phyloP scores from a whole-genome alignment of 1,140 invertebrate genomes.

The Trialeurodes vaporariorum region DNA sequence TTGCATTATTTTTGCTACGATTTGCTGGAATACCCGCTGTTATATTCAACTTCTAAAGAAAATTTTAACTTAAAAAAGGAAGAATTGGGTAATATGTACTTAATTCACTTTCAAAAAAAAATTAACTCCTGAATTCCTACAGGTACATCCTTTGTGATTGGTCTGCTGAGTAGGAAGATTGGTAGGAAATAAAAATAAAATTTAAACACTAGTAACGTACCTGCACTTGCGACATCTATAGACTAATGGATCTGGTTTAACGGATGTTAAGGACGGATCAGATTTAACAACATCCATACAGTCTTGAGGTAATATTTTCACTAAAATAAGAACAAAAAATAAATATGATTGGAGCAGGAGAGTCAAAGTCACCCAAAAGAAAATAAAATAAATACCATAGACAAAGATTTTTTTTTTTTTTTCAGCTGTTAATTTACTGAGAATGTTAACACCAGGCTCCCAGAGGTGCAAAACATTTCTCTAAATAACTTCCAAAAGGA shows the following conservation, averaged over 20 bases:
- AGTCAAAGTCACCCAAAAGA: background rate
- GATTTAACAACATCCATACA: slow-evolving; percentile 62
- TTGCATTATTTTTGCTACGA: no score
- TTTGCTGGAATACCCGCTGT: no score
- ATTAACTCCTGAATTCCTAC: background rate
- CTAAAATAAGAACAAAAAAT: slow-evolving; percentile 37
- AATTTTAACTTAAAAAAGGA: no score
- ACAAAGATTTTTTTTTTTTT: background rate
- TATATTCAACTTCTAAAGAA: no score
- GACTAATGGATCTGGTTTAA: slow-evolving; percentile 64
- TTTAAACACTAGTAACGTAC: no score
- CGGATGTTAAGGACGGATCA: slow-evolving; percentile 61
- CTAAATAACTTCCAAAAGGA: no score
- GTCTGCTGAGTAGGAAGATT: background rate
- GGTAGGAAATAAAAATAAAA: slow-evolving; percentile 1
- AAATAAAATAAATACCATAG: background rate
- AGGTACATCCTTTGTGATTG: background rate
- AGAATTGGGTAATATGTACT: background rate
- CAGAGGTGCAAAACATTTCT: no score
- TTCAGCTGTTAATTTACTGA: background rate
- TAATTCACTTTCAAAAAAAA: background rate
- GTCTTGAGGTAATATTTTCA: slow-evolving; percentile 65
- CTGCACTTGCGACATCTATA: slow-evolving; percentile 68
- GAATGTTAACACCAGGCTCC: no score
- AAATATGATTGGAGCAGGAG: background rate